Base-by-base conservation (phyloP, 2,113 vertebrate species). In the Neodon shergylaensis region DNA sequence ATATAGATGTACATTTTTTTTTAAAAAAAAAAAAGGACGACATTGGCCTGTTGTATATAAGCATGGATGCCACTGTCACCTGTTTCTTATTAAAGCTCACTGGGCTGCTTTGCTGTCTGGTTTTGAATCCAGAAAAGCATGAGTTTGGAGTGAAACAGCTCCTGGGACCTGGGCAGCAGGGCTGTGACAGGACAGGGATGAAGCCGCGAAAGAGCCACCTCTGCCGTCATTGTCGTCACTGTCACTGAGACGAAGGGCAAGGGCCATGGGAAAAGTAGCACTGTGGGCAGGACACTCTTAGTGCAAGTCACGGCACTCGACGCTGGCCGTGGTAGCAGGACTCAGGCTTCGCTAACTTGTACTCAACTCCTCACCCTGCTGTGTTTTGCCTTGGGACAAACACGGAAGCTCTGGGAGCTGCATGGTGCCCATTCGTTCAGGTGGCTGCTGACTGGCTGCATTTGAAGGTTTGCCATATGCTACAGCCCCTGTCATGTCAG, bases 41-140 rank as follows among this genome's bases (percentile, higher is more conserved):
- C 13, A 0, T n/a, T 82, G 3, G 22, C 31, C n/a, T 16, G 39
- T 21, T 52, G 13, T 17, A 16, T 14, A 7, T 58, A 12, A 73
- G 26, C 0, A 0, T 13, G 44, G 73, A 16, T 24, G 21, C 88
- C 3, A 0, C 6, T 10, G 54, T 68, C 78, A 6, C 42, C 2
- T 2, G 33, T 24, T 61, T 47, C 86, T 54, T 81, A n/a, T 7
- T 61, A 13, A 21, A 1, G 33, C 36, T 89, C 39, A 0, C 76
- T 24, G 81, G 58, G 42, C 92, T 61, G 3, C 52, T 82, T 31
- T 54, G n/a, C 24, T 31, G 4, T 83, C 14, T 21, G 36, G 52
- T 68, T 70, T 85, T 2, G 0, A 70, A 28, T 42, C 24, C 91
- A 87, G 87, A 85, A 76, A 77, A 78, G 26, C 11, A 28, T 68